Evolutionary conservation across 2,113 vertebrate species (phyloP).

Genomic region (Falcunculus frontatus): DNA sequence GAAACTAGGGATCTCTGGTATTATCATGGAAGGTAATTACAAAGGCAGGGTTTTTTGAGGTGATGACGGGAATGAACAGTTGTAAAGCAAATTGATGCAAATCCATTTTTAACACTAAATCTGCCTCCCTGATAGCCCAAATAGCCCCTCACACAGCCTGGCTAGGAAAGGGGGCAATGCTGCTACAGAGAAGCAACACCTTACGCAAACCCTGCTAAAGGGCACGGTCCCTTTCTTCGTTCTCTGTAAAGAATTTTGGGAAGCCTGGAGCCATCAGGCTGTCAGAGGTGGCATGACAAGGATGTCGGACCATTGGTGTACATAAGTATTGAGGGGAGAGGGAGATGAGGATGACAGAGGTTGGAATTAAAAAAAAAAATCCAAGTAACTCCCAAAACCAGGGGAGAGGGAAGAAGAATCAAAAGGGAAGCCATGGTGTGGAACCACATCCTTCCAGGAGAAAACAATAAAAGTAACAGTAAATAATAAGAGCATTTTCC

Average conservation of each 20-base stretch:
- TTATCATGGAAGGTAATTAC: not conserved
- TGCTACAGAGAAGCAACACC: not conserved
- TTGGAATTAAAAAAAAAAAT: not conserved
- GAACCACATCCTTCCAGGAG: not conserved
- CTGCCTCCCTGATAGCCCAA: not conserved
- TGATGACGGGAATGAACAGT: not conserved
- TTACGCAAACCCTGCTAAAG: not conserved
- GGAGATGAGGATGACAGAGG: not conserved
- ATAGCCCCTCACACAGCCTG: not conserved
- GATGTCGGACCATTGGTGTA: fast-evolving
- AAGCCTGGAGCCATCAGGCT: not conserved
- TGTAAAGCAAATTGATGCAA: not conserved
- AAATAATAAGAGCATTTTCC: not conserved
- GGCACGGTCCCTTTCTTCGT: not conserved
- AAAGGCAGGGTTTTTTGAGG: not conserved
- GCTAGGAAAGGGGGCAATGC: fast-evolving
- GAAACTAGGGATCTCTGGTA: not conserved
- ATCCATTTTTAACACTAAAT: not conserved
- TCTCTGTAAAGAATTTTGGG: not conserved
- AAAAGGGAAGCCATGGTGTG: not conserved
- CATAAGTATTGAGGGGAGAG: too few relatives aligned
- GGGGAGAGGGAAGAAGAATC: not conserved
- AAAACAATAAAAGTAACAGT: not conserved
- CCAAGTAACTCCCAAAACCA: not conserved
- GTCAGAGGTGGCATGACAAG: not conserved